These are phyloP conservation scores for Melanchra persicariae DNA, from an alignment of 2,888 invertebrate genomes.

Conservation along the genomic window DNA sequence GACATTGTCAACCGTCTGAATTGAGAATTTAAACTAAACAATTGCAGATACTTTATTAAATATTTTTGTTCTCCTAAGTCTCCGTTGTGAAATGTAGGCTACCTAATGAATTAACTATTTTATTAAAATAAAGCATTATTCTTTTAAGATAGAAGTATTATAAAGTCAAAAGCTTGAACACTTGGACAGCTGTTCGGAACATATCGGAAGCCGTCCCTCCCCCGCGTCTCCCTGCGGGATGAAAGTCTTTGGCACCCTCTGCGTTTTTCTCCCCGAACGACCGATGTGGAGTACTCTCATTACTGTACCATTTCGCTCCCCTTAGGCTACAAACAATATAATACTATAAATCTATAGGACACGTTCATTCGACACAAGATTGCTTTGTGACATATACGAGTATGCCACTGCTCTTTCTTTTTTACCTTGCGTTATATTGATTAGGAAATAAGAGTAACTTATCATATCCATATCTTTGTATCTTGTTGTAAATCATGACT, in stretches of 20 bases:
- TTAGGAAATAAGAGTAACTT: not conserved
- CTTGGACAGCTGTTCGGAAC: constrained; percentile 56
- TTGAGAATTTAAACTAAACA: constrained; percentile 18
- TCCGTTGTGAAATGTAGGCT: constrained; percentile 18
- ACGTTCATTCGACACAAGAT: constrained; percentile 23
- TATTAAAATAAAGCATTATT: constrained; percentile 41
- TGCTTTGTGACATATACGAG: constrained; percentile 18
- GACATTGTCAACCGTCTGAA: not conserved
- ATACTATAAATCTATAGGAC: constrained; percentile 20
- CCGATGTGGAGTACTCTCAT: constrained; percentile 78
- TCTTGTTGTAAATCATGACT: constrained; percentile 34
- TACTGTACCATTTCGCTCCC: constrained; percentile 82
- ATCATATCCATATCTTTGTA: constrained; percentile 11
- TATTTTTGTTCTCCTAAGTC: not conserved
- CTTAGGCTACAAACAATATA: constrained; percentile 77
- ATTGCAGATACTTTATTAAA: not conserved
- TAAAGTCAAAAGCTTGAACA: constrained; percentile 56
- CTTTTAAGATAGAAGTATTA: constrained; percentile 33
- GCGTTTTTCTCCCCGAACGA: constrained; percentile 75
- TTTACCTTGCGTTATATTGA: constrained; percentile 17
- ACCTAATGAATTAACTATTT: constrained; percentile 35
- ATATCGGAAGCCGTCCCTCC: constrained; percentile 55
- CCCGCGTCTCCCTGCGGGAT: constrained; percentile 64
- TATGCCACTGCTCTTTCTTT: constrained; percentile 15
- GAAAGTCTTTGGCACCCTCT: constrained; percentile 78